A percentile compares a stretch with the other conserved stretches of the same genome.
Evolutionary conservation across 1,140 invertebrate species (phyloP).

Genomic region (Papilio glaucus): DNA sequence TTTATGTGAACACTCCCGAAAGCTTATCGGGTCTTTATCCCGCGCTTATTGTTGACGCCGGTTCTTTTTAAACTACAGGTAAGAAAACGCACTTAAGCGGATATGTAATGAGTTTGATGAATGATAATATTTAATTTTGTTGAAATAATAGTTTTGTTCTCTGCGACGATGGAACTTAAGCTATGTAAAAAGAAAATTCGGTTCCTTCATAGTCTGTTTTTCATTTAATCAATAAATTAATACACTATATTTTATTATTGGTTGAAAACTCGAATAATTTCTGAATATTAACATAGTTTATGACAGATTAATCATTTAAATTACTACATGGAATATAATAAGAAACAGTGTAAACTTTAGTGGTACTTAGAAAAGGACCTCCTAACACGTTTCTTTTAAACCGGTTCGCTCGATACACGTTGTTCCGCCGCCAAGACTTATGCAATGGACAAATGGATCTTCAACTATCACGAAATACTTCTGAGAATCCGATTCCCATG

Average conservation of each 20-base stretch:
- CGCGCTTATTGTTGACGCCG: constrained; percentile 66
- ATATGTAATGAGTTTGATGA: neutral
- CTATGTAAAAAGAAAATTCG: too few relatives aligned
- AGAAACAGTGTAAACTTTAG: constrained; percentile 48
- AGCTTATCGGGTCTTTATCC: constrained; percentile 51
- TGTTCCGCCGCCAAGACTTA: constrained; percentile 70
- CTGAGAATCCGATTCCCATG: neutral
- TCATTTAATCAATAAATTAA: too few relatives aligned
- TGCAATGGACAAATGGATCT: constrained; percentile 64
- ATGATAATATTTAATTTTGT: neutral
- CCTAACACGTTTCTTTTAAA: constrained; percentile 80
- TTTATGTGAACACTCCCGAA: constrained; percentile 55
- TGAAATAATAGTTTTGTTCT: neutral
- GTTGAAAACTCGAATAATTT: too few relatives aligned
- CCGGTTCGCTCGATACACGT: constrained; percentile 70
- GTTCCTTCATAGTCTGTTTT: too few relatives aligned
- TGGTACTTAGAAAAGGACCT: constrained; percentile 69
- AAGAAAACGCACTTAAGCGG: constrained; percentile 49
- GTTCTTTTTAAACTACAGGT: constrained; percentile 69
- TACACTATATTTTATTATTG: too few relatives aligned
- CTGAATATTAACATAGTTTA: too few relatives aligned
- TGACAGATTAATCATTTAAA: too few relatives aligned
- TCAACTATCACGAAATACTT: constrained; percentile 36
- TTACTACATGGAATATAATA: constrained; percentile 1
- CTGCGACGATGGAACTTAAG: neutral